phyloP scores from a whole-genome alignment of 2,888 invertebrate species.

The Leptopilina myrica region DNA sequence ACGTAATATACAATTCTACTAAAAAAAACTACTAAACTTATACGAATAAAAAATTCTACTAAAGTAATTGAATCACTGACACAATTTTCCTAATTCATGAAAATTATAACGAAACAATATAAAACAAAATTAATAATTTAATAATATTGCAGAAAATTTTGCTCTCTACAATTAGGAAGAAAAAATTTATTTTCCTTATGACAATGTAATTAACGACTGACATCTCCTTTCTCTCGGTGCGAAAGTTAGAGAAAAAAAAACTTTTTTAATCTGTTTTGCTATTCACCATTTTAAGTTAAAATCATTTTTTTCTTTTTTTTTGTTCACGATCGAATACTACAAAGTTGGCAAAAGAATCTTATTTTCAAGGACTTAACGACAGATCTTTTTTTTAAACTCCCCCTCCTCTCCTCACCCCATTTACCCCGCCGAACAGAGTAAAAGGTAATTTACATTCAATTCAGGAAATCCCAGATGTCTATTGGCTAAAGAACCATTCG shows the following conservation, averaged over 20 bases:
- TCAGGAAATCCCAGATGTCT: constrained; percentile 69
- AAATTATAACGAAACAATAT: too few species aligned
- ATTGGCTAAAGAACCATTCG: constrained; percentile 63
- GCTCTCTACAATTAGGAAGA: too few species aligned
- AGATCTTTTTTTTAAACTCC: constrained; percentile 58
- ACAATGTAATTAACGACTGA: too few species aligned
- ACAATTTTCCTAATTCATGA: too few species aligned
- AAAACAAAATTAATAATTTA: too few species aligned
- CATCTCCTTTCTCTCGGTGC: neutral
- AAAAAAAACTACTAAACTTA: too few species aligned
- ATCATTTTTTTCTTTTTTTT: neutral
- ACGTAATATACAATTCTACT: too few species aligned
- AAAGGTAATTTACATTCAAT: constrained; percentile 72
- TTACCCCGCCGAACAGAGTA: constrained; percentile 56
- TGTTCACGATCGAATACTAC: constrained; percentile 39
- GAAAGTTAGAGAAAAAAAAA: neutral
- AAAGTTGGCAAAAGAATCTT: constrained; percentile 51
- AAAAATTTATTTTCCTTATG: too few species aligned
- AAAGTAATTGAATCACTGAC: too few species aligned
- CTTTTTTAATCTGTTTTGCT: constrained; percentile 44
- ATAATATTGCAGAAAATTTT: too few species aligned
- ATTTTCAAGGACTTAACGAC: constrained; percentile 68
- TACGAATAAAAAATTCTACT: too few species aligned
- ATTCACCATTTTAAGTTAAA: constrained; percentile 31
- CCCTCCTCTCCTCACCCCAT: too few species aligned